Evolutionary conservation across 2,888 invertebrate genomes (phyloP).

Genomic region (Caenorhabditis parvicauda): DNA sequence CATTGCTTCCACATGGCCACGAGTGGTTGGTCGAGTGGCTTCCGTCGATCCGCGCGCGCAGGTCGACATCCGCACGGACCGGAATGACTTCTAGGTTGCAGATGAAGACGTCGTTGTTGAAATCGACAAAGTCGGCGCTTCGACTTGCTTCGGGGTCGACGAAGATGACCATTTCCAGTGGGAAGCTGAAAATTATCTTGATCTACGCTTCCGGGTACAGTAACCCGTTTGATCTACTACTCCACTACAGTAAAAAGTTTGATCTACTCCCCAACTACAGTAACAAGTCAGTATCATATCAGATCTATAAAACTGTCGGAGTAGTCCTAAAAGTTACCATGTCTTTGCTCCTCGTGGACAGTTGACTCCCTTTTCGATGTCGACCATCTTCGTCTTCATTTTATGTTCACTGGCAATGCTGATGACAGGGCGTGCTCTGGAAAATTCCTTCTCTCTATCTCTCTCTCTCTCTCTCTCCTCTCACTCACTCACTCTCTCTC

Average conservation of each 20-base stretch:
- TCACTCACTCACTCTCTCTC: neutral
- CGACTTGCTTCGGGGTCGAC: constrained; percentile 28
- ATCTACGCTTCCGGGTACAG: neutral
- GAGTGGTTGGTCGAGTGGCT: constrained; percentile 29
- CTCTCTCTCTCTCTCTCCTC: too few relatives aligned
- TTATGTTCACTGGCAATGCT: constrained; percentile 41
- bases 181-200: constrained; percentile 12
- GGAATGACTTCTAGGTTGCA: constrained; percentile 51
- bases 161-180: constrained; percentile 37
- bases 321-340: constrained; percentile 31
- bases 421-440: constrained; percentile 48
- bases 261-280: too few relatives aligned
- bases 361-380: constrained; percentile 45
- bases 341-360: constrained; percentile 48
- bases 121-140: constrained; percentile 40
- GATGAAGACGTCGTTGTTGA: constrained; percentile 45
- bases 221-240: too few relatives aligned
- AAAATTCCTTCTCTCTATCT: constrained; percentile 1
- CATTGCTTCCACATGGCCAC: constrained; percentile 58
- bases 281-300: too few relatives aligned
- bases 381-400: constrained; percentile 33
- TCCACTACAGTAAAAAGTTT: too few relatives aligned
- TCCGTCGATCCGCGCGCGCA: constrained; percentile 44
- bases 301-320: too few relatives aligned
- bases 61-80: constrained; percentile 33